phyloP scores from a whole-genome alignment of 2,888 invertebrate species.

The Pseudanteris insignis region DNA sequence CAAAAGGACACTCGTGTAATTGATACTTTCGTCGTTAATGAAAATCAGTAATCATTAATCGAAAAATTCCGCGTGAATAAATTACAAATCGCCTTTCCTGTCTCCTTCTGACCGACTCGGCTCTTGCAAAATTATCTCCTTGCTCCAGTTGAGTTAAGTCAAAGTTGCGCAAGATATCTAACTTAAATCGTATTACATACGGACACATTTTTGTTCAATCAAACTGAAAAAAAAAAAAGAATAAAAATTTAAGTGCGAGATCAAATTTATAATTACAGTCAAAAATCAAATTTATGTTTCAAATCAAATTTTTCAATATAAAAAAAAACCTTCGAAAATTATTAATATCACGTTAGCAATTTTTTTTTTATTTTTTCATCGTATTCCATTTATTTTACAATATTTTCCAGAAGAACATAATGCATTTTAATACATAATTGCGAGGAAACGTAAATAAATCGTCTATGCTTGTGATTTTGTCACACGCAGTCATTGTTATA shows the following conservation, averaged over 20 bases:
- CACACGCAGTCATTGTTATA: no score
- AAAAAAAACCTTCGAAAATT: no score
- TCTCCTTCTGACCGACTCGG: slow-evolving; percentile 13
- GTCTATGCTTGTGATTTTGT: no score
- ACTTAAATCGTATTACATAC: slow-evolving; percentile 10
- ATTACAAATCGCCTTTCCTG: slow-evolving; percentile 34
- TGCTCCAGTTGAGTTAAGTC: slow-evolving; percentile 40
- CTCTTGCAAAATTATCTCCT: slow-evolving; percentile 44
- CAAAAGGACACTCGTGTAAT: not conserved
- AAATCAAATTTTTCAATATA: no score
- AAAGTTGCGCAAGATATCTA: slow-evolving; percentile 30
- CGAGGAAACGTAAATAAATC: no score
- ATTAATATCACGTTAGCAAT: no score
- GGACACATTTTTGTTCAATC: slow-evolving; percentile 10
- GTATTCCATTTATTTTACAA: no score
- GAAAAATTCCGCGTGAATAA: slow-evolving; percentile 26
- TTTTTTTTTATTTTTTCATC: not conserved
- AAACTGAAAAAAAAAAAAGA: slow-evolving; percentile 5
- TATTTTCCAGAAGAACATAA: no score
- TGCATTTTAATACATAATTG: no score
- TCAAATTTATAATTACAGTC: slow-evolving; percentile 2
- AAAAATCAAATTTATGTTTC: slow-evolving; percentile 3
- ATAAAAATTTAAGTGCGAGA: not conserved
- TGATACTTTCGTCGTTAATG: no score
- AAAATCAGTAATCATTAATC: no score